Base-by-base conservation (phyloP, 1,140 invertebrate species). In the Drosophila kurseongensis region DNA sequence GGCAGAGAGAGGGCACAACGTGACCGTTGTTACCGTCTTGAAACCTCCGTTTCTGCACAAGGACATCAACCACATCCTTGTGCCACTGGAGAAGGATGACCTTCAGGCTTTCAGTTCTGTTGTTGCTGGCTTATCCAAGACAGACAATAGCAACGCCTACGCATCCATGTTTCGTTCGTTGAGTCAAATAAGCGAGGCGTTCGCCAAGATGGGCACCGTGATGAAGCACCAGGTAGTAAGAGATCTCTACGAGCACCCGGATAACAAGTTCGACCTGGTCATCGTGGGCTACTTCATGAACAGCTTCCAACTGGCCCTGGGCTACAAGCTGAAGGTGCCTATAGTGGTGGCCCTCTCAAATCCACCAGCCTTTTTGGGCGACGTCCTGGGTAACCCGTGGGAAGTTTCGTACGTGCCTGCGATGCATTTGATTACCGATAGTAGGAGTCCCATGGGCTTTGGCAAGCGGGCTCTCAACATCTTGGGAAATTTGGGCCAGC, bases 201-300 rank as follows among this genome's bases (percentile, higher is more conserved):
- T 78, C n/a, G 35, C 71, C 0, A 73, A 78, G 23, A 78, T 84
- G 63, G 42, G n/a, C 5, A 71, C 61, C 4, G 58, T 67, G 0
- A 16, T 90, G 23, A 63, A 51, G 40, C 67, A 88, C 47, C 50
- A 45, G 36, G 41, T 56, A 1, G 78, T 91, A 1, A 66, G 23
- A 13, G 29, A 71, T 23, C 60, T 91, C 0, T 86, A 91, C 18
- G 82, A 90, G 44, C 67, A 90, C 32, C 32, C 63, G 12, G 72
- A 71, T 6, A 84, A 78, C 16, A 60, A 73, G 16, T 92, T 86
- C 44, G 91, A 92, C 58, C 29, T 92, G 36, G 67, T 86, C 9
- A 68, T 92, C 13, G 18, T 76, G 5, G 91, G 90, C 1, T 86
- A 57, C 44, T 83, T 91, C 38, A 16, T 86, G n/a, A 92, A 91